phyloP scores from a whole-genome alignment of 2,797 vertebrate species.

The Cryptoprocta ferox region DNA sequence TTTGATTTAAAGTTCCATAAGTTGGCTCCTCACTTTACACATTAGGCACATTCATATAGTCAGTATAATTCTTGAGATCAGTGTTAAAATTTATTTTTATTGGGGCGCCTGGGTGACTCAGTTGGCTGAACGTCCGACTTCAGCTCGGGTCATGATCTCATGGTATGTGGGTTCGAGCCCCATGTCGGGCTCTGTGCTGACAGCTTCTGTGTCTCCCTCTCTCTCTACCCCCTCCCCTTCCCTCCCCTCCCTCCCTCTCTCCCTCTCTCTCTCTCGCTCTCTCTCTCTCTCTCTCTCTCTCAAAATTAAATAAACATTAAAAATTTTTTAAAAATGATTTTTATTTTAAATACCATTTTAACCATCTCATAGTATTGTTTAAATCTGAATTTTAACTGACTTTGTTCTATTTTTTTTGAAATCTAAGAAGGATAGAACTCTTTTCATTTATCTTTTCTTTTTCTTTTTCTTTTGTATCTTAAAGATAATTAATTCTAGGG shows the following conservation, averaged over 20 bases:
- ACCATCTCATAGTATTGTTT: background rate
- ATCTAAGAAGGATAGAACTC: background rate
- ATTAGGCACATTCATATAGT: background rate
- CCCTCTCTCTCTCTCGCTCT: too few species aligned
- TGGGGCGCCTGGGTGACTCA: too few species aligned
- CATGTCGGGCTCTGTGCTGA: too few species aligned
- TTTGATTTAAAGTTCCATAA: background rate
- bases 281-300: too few species aligned
- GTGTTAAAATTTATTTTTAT: background rate
- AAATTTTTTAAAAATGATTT: background rate
- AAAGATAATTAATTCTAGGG: slow-evolving; percentile 22
- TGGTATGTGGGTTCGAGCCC: too few species aligned
- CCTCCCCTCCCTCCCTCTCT: too few species aligned
- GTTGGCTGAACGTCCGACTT: too few species aligned
- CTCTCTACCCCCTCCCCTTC: too few species aligned
- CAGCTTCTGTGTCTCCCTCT: too few species aligned
- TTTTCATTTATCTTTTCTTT: background rate
- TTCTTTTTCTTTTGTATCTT: slow-evolving; percentile 17
- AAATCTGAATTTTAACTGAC: slow-evolving; percentile 14
- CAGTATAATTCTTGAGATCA: background rate
- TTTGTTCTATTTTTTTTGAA: background rate
- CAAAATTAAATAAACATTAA: too few species aligned
- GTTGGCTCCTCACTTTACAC: background rate
- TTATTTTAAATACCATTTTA: background rate
- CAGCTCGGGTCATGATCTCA: too few species aligned